A percentile compares a stretch with the other conserved stretches of the same genome.
These are phyloP conservation scores for Drosophila tripunctata DNA, from an alignment of 2,888 invertebrate species.

Conservation along the genomic window DNA sequence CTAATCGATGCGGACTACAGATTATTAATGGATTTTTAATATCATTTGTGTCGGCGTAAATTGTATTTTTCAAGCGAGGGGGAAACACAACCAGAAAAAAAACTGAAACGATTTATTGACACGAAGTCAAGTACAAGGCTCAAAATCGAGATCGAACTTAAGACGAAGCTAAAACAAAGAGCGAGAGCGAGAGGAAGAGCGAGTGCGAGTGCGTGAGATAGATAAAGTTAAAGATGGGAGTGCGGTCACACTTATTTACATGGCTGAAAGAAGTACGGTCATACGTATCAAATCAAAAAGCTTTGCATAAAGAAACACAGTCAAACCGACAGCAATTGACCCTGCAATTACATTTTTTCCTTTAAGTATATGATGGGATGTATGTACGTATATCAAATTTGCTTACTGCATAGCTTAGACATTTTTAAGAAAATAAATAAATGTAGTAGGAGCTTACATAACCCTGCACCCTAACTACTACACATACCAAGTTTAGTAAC, in stretches of 20 bases:
- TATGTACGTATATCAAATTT: no score
- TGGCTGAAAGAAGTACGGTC: constrained; percentile 27
- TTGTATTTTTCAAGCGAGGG: constrained; percentile 53
- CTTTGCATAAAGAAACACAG: not conserved
- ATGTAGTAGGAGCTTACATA: no score
- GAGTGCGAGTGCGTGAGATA: not conserved
- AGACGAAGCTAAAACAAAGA: not conserved
- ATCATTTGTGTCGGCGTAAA: constrained; percentile 75
- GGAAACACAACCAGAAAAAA: constrained; percentile 5
- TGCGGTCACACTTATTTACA: constrained; percentile 18
- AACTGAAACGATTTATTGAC: constrained; percentile 78
- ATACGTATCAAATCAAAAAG: constrained; percentile 9
- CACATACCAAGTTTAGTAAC: no score
- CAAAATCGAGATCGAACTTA: constrained; percentile 4
- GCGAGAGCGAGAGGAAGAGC: not conserved
- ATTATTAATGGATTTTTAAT: constrained; percentile 80
- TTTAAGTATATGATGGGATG: no score
- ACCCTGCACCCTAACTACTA: no score
- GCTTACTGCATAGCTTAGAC: no score
- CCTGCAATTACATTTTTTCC: not conserved
- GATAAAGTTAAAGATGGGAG: not conserved
- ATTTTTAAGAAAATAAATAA: no score
- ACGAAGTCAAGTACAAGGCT: constrained; percentile 71
- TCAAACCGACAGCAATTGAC: not conserved
- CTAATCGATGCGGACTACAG: constrained; percentile 61